Base-by-base conservation (phyloP, 2,888 invertebrate genomes). In the Volucella inflata region DNA sequence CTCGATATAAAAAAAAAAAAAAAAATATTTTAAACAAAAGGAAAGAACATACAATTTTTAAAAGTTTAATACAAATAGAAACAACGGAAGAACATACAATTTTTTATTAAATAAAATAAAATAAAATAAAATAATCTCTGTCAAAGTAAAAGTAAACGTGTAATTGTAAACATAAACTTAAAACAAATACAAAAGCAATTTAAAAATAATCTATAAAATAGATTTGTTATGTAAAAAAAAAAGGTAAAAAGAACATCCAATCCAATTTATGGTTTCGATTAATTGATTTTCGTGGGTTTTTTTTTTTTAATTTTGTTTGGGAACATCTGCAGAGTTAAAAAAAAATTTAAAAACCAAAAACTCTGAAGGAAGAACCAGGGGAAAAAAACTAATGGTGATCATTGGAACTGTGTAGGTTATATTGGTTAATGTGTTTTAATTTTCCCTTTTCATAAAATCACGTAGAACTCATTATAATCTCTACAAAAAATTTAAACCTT, bases 171-270 rank as follows among this genome's bases (percentile, higher is more conserved):
- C 30, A 30, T 30, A 30, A 30, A 30, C 0, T 6, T 6, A 6
- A 30, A 30, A 30, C 4, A 65, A 77, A 60, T 42, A 51, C 21
- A 70, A 53, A 74, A 50, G 30, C 50, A 65, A 42, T 46, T 51
- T 16, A 79, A 17, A n/a, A 64, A 65, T 64, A 75, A 77, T 82
- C 65, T 82, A 74, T 74, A 2, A 80, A 68, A 80, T 62, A 53
- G 67, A 62, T 67, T 80, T 71, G 11, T 36, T 59, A 46, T 50
- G 17, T 67, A 16, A 16, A 16, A 51, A 11, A 57, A 16, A 16
- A 50, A 11, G 50, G n/a, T 65, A 12, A 2, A 55, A 62, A 51
- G 36, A 64, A 48, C 12, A 51, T 38, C 12, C 68, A 77, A 60
- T 48, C 59, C 53, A 46, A 72, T 44, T 40, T 42, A 42, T 40